Evolutionary conservation across 2,888 invertebrate species (phyloP), one percentile per base, ranked within the genome.

Genomic region (Thecocarcelia acutangulata): DNA sequence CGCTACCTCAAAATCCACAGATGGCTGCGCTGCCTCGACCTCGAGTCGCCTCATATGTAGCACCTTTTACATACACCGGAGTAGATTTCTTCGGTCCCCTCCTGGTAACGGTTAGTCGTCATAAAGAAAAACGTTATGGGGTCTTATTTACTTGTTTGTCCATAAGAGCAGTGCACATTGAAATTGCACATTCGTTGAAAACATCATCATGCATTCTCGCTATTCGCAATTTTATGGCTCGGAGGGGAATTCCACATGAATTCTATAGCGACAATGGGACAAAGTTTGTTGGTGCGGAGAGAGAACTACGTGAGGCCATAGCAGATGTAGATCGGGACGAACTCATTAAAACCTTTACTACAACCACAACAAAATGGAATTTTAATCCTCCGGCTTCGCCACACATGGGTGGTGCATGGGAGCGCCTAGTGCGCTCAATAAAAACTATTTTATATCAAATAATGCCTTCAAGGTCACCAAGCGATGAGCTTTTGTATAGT

Each of bases 141-240:
- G 33, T 33, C 24, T 17, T 72, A 17, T 83, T 84, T 17, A 82
- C 81, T 11, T 84, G 84, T 17, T 52, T 82, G 17, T 84, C 83
- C 1, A 73, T 78, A n/a, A 69, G 85, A 19, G 85, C 84, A 1
- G 19, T 80, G 6, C 83, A 84, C 61, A 28, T 85, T 9, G 83
- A 84, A 28, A 46, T 83, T 3, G 80, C 83, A 3, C 24, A 56
- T 21, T 76, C 59, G 1, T 17, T 59, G 9, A 66, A 24, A 13
- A 70, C 50, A 15, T 52, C 40, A 17, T 69, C 69, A 11, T 69
- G 61, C 6, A 61, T 69, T 15, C 12, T 69, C 12, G 69, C 54
- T 21, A 61, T 54, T 21, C 69, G 69, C 15, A 69, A 63, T 59
- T 74, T 80, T 52, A 74, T 73, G 48, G 50, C 48, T 2, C 58